phyloP scores from a whole-genome alignment of 1,140 invertebrate genomes.

The Telenomus remus region DNA sequence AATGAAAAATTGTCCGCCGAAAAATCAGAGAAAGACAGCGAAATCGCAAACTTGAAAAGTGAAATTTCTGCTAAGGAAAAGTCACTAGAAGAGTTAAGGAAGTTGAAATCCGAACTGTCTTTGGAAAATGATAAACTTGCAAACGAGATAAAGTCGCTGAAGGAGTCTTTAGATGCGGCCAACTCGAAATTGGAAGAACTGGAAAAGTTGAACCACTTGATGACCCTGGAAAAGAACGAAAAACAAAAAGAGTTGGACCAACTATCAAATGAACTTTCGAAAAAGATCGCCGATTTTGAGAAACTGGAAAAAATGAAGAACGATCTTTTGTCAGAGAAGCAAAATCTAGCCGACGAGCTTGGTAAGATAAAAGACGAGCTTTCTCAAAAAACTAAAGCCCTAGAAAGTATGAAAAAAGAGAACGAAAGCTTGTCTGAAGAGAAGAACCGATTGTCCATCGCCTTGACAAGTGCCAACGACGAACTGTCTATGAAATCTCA shows the following conservation, averaged over 20 bases:
- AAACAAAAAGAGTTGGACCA: not conserved
- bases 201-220: not conserved
- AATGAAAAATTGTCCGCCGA: conserved; percentile 1
- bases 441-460: not conserved
- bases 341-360: not conserved
- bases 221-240: not conserved
- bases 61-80: conserved; percentile 8
- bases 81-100: not conserved
- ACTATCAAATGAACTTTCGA: not conserved
- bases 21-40: no score
- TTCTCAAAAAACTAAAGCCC: not conserved
- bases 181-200: not conserved
- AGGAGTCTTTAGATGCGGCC: not conserved
- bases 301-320: not conserved
- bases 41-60: not conserved
- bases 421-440: not conserved
- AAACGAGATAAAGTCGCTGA: not conserved
- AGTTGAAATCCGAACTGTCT: conserved; percentile 2
- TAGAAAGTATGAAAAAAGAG: not conserved
- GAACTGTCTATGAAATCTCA: not conserved
- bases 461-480: not conserved
- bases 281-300: not conserved
- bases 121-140: not conserved
- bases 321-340: not conserved
- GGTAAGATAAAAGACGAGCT: not conserved